Evolutionary conservation across 2,113 vertebrate species (phyloP).

Genomic region (Mobula birostris): DNA sequence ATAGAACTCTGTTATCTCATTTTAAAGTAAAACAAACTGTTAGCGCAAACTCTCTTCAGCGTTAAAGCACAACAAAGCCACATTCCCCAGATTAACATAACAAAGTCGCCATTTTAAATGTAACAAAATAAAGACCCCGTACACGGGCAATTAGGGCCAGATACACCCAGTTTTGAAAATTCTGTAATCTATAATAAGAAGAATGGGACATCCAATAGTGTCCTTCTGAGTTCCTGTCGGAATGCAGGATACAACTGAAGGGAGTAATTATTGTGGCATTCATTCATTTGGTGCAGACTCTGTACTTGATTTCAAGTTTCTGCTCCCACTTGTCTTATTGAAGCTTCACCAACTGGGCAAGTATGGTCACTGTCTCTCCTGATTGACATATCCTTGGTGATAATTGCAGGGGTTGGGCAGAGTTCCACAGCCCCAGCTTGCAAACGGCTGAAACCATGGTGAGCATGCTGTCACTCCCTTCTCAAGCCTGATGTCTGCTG

Average conservation of each 20-base stretch:
- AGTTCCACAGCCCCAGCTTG: neutral
- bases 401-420: constrained; percentile 42
- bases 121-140: too few species aligned
- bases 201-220: neutral
- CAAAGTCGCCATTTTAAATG: too few species aligned
- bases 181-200: too few species aligned
- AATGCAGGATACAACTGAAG: neutral
- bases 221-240: neutral
- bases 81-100: too few species aligned
- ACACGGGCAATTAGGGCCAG: too few species aligned
- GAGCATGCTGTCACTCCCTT: neutral
- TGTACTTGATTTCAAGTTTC: too few species aligned
- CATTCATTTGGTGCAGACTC: neutral
- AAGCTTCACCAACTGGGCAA: neutral
- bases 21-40: too few species aligned
- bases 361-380: neutral
- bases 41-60: too few species aligned
- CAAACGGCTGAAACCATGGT: neutral
- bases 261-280: neutral
- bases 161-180: too few species aligned
- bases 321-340: too few species aligned
- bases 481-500: neutral
- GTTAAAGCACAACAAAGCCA: too few species aligned
- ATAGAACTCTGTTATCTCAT: too few species aligned
- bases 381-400: constrained; percentile 39